Conservation (phyloP, 2,113 vertebrate species). For the Pogona vitticeps region DNA sequence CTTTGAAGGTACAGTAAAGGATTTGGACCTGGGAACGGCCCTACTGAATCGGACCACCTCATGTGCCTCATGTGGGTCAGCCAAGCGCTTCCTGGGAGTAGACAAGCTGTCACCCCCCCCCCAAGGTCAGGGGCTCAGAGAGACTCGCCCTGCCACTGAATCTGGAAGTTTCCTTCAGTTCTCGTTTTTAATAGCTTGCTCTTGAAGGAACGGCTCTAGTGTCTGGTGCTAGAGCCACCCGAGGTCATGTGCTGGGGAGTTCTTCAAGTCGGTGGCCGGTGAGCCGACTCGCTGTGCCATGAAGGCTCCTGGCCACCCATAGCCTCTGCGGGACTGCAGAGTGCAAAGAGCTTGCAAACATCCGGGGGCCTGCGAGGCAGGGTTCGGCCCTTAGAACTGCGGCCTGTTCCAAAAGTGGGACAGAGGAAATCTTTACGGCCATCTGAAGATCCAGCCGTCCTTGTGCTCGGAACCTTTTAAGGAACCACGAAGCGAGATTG, state of each 20-base stretch:
- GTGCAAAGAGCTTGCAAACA: constrained; percentile 2
- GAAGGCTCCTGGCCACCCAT: fast-evolving
- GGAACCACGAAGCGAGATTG: constrained; percentile 37
- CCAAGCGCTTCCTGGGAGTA: too few species aligned
- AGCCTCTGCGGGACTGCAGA: not conserved
- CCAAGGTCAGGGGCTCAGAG: too few species aligned
- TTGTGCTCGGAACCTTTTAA: constrained; percentile 40
- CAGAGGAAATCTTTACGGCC: constrained; percentile 3
- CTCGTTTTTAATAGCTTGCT: not conserved
- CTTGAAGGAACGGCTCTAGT: not conserved
- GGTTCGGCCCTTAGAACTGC: constrained; percentile 32
- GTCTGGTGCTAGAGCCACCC: not conserved
- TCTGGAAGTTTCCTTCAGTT: not conserved
- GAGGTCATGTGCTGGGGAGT: not conserved
- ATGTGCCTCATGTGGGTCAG: not conserved
- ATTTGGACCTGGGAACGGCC: not conserved
- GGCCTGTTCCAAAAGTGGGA: not conserved
- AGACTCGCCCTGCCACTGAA: too few species aligned
- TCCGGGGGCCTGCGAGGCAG: not conserved
- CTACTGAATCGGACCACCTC: not conserved
- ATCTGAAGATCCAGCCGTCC: not conserved
- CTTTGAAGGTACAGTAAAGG: not conserved
- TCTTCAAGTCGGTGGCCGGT: fast-evolving
- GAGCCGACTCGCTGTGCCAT: not conserved
- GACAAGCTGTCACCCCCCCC: too few species aligned